Evolutionary conservation across 2,113 vertebrate genomes (phyloP).

Genomic region (Condylura cristata): DNA sequence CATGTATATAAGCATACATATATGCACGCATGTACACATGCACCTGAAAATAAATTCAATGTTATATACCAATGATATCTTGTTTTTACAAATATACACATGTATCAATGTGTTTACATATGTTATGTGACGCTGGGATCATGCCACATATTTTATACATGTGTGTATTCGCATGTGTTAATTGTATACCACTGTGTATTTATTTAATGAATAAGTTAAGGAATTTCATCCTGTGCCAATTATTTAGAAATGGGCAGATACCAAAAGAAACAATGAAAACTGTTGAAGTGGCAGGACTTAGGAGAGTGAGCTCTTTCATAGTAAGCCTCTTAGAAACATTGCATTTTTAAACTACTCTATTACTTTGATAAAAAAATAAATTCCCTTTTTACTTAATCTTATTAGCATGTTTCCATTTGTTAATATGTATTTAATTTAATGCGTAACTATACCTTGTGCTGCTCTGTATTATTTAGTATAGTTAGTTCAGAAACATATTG

Average conservation of each 20-base stretch:
- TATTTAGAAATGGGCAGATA: no score
- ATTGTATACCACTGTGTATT: no score
- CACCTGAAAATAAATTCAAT: neutral
- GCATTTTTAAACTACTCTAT: no score
- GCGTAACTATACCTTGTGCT: neutral
- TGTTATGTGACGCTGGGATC: neutral
- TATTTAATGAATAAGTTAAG: no score
- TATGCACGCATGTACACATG: neutral
- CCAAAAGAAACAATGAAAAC: neutral
- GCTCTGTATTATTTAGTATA: neutral
- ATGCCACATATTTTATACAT: neutral
- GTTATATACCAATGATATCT: neutral
- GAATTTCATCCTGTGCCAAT: no score
- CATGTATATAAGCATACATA: neutral
- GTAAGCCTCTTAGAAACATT: no score
- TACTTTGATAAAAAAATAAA: neutral
- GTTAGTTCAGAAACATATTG: neutral
- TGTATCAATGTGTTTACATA: neutral
- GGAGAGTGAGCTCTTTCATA: no score
- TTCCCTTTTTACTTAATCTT: constrained; percentile 18
- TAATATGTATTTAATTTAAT: neutral
- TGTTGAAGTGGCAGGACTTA: no score
- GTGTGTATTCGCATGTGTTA: neutral
- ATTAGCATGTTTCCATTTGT: neutral
- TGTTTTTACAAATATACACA: neutral